phyloP scores from a whole-genome alignment of 2,888 invertebrate genomes.

The Sipunculus nudus region DNA sequence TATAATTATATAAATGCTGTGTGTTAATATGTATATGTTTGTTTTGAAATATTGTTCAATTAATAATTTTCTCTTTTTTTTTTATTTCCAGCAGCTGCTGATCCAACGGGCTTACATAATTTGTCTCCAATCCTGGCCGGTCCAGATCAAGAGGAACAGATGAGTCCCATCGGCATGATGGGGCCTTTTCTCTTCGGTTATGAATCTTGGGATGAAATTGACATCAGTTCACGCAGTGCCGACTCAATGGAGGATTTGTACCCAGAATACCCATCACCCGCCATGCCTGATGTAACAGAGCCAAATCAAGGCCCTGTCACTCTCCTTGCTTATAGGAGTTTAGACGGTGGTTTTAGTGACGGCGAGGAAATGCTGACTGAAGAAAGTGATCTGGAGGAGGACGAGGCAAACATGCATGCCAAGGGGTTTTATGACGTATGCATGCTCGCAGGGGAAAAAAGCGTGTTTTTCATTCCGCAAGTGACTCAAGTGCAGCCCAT shows the following conservation, averaged over 20 bases:
- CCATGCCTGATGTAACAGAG: conserved; percentile 12
- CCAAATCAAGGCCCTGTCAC: not conserved
- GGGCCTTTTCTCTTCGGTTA: not conserved
- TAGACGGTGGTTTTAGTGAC: conserved; percentile 14
- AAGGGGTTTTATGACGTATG: conserved; percentile 27
- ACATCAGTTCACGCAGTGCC: conserved; percentile 53
- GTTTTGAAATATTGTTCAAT: no score
- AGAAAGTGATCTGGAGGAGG: conserved; percentile 16
- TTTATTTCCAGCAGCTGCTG: no score
- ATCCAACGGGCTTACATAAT: no score
- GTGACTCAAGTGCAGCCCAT: not conserved
- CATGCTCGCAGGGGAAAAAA: conserved; percentile 20
- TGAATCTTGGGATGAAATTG: conserved; percentile 43
- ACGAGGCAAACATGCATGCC: conserved; percentile 1
- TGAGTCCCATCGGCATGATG: not conserved
- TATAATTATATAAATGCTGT: no score
- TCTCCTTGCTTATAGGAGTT: not conserved
- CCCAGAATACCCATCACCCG: conserved; percentile 46
- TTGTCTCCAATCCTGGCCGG: no score
- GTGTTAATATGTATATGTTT: no score
- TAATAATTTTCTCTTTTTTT: no score
- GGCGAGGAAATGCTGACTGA: conserved; percentile 1
- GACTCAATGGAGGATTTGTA: conserved; percentile 55
- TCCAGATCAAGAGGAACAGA: no score
- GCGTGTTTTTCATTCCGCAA: not conserved